Conservation (phyloP, 1,140 invertebrate genomes). For the Oryctes rhinoceros region DNA sequence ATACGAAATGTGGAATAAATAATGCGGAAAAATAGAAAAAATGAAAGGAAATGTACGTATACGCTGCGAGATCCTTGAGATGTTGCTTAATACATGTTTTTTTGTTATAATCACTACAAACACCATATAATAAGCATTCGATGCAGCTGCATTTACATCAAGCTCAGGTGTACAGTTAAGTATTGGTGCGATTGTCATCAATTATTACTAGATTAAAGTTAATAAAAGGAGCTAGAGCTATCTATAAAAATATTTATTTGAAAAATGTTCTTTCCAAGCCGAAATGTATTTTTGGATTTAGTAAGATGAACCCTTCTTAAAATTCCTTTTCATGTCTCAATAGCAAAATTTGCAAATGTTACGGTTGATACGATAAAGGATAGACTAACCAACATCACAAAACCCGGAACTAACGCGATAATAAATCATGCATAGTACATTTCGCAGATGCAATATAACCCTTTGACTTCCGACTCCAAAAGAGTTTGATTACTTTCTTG, state of each 20-base stretch:
- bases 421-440: constrained; percentile 45
- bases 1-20: neutral
- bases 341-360: constrained; percentile 3
- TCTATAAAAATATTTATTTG: neutral
- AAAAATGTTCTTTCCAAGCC: neutral
- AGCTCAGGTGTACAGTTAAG: no score
- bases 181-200: no score
- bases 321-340: neutral
- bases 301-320: no score
- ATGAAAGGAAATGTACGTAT: neutral
- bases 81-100: no score
- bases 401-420: constrained; percentile 47
- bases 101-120: no score
- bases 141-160: no score
- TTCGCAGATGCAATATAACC: constrained; percentile 46
- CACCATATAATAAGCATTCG: no score
- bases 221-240: no score
- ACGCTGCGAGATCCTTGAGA: no score
- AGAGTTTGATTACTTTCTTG: constrained; percentile 44
- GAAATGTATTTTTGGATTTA: neutral
- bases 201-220: no score
- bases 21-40: neutral
- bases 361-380: neutral
- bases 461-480: constrained; percentile 46
- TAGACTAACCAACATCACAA: neutral